Percentiles rank a stretch among this genome's conserved stretches.
Evolutionary conservation across 2,797 vertebrate species (phyloP).

Genomic region (Limosa lapponica): DNA sequence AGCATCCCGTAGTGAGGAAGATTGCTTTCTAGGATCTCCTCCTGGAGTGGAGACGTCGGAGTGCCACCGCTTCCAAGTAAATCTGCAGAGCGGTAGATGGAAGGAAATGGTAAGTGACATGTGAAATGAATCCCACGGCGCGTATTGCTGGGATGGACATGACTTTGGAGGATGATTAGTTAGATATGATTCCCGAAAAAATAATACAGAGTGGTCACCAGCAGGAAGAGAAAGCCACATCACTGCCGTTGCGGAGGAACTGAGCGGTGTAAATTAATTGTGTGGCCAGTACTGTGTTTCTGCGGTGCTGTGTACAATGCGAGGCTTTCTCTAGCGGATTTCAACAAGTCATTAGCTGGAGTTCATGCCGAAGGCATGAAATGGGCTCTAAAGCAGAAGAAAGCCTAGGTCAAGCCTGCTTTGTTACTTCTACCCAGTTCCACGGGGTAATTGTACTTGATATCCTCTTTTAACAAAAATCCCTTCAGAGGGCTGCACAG

Average conservation of each 20-base stretch:
- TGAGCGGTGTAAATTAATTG: background rate
- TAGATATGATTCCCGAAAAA: background rate
- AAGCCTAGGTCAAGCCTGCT: background rate
- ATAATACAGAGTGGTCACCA: background rate
- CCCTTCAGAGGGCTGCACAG: background rate
- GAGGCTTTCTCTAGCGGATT: background rate
- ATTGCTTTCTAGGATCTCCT: slow-evolving; percentile 57
- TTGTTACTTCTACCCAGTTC: background rate
- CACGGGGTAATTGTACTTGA: background rate
- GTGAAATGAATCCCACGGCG: background rate
- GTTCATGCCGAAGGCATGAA: background rate
- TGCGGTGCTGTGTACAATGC: background rate
- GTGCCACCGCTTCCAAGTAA: slow-evolving; percentile 54
- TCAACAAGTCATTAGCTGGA: background rate
- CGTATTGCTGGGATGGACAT: background rate
- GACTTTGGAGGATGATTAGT: background rate
- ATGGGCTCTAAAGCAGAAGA: background rate
- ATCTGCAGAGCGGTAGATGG: background rate
- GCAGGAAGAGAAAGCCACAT: background rate
- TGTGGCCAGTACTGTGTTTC: background rate
- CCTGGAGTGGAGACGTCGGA: slow-evolving; percentile 34
- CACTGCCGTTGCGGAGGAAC: background rate
- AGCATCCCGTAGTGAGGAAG: slow-evolving; percentile 54
- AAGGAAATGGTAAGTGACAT: slow-evolving; percentile 1
- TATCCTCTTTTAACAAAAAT: background rate